Evolutionary conservation across 2,797 vertebrate genomes (phyloP).

Genomic region (Platalea minor): DNA sequence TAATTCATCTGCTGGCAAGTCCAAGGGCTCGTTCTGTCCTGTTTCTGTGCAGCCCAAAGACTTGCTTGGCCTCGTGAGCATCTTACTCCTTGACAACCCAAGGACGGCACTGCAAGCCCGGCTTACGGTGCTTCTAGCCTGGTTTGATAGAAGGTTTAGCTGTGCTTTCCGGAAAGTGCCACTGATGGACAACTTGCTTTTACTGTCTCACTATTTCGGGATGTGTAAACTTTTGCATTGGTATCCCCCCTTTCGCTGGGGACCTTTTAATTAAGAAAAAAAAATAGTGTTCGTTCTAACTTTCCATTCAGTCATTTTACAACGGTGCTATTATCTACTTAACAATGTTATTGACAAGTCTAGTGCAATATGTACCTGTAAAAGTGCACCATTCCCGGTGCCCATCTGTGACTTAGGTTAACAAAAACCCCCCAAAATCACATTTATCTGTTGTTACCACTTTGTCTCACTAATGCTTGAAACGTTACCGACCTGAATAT

Average conservation of each 20-base stretch:
- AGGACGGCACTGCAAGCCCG: neutral
- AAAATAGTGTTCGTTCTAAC: conserved; percentile 5
- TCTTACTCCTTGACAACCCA: neutral
- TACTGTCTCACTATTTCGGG: neutral
- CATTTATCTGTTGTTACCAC: conserved; percentile 29
- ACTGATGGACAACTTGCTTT: conserved; percentile 26
- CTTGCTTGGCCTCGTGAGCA: neutral
- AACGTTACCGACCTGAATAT: neutral
- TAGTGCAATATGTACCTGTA: conserved; percentile 71
- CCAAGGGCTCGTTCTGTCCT: neutral
- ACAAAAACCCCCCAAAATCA: neutral
- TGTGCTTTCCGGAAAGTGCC: neutral
- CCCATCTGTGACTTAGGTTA: conserved; percentile 9
- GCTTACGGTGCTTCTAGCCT: neutral
- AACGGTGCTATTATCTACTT: conserved; percentile 67
- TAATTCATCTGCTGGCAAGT: neutral
- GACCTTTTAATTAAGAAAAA: conserved; percentile 24
- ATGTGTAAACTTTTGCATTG: conserved; percentile 2
- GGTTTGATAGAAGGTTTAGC: neutral
- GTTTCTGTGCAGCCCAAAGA: neutral
- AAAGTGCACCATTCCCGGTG: neutral
- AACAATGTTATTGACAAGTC: conserved; percentile 33
- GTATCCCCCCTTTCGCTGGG: neutral
- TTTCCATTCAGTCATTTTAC: conserved; percentile 34
- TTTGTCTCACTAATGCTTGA: conserved; percentile 59